Percentiles rank a stretch among this genome's conserved stretches.
Conservation (phyloP, 2,888 invertebrate genomes). For the Tenthredo scrophulariae region DNA sequence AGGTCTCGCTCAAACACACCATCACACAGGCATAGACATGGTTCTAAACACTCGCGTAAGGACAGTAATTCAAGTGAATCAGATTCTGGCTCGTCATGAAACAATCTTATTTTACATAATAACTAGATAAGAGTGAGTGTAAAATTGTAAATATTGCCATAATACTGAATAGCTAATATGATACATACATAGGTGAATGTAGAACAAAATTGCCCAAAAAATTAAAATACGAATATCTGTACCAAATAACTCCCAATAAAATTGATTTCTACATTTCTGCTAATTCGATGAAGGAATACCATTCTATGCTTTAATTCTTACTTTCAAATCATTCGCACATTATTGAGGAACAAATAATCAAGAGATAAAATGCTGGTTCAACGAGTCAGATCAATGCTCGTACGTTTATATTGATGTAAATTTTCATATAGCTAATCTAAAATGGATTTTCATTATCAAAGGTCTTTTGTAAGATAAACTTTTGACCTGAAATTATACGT, state of each 20-base stretch:
- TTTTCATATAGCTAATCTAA: neutral
- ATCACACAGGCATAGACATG: constrained; percentile 67
- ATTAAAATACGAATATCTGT: constrained; percentile 1
- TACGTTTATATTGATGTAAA: neutral
- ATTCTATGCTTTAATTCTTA: neutral
- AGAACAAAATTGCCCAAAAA: constrained; percentile 26
- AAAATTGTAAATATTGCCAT: constrained; percentile 60
- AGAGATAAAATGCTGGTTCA: neutral
- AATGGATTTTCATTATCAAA: neutral
- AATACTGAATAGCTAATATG: neutral
- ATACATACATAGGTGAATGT: constrained; percentile 24
- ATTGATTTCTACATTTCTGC: constrained; percentile 24
- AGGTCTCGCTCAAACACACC: constrained; percentile 74
- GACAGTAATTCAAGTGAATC: constrained; percentile 73
- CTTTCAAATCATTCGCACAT: neutral
- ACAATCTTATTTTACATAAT: constrained; percentile 12
- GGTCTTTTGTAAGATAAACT: constrained; percentile 31
- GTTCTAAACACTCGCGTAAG: constrained; percentile 65
- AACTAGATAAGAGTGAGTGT: constrained; percentile 54
- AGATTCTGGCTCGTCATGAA: constrained; percentile 69
- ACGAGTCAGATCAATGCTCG: neutral
- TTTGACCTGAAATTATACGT: constrained; percentile 10
- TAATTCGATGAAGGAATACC: neutral
- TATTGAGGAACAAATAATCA: neutral
- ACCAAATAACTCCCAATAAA: constrained; percentile 11